These are phyloP conservation scores for Dicyrtoma fusca DNA, from an alignment of 2,888 invertebrate genomes.

Conservation along the genomic window DNA sequence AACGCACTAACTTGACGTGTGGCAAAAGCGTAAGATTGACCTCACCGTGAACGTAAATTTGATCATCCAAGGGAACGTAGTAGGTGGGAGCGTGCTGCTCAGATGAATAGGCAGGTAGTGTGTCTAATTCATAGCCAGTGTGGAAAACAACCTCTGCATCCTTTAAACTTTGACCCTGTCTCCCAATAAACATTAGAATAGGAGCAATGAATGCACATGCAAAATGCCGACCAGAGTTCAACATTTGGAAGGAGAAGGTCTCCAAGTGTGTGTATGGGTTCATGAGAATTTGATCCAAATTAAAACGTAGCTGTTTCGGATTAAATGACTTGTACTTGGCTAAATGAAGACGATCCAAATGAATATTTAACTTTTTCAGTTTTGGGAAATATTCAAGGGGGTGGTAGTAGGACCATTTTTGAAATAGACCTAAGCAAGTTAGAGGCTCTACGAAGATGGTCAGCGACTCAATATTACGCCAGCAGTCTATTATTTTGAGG, in stretches of 20 bases:
- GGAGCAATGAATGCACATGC: constrained; percentile 39
- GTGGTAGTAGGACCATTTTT: constrained; percentile 24
- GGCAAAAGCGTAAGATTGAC: constrained; percentile 22
- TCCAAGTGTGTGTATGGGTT: constrained; percentile 25
- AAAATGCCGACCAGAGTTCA: constrained; percentile 32
- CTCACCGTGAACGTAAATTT: constrained; percentile 37
- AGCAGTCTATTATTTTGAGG: constrained; percentile 17
- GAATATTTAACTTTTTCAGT: constrained; percentile 13
- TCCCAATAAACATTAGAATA: constrained; percentile 36
- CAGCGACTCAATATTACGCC: constrained; percentile 32
- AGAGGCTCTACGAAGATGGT: constrained; percentile 23
- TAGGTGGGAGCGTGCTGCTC: constrained; percentile 30
- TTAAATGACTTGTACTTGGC: constrained; percentile 25
- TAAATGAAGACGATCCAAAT: constrained; percentile 28
- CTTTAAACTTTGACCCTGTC: constrained; percentile 17
- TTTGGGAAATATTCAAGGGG: constrained; percentile 34
- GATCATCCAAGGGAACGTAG: constrained; percentile 28
- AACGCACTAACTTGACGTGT: constrained; percentile 7
- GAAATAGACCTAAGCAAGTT: constrained; percentile 13
- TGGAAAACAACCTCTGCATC: constrained; percentile 34
- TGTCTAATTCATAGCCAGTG: constrained; percentile 32
- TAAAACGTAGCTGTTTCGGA: constrained; percentile 32
- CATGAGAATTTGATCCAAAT: constrained; percentile 34
- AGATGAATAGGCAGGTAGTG: neutral
- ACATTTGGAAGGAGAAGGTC: constrained; percentile 26